phyloP scores from a whole-genome alignment of 2,113 vertebrate genomes.

The Vimba vimba region DNA sequence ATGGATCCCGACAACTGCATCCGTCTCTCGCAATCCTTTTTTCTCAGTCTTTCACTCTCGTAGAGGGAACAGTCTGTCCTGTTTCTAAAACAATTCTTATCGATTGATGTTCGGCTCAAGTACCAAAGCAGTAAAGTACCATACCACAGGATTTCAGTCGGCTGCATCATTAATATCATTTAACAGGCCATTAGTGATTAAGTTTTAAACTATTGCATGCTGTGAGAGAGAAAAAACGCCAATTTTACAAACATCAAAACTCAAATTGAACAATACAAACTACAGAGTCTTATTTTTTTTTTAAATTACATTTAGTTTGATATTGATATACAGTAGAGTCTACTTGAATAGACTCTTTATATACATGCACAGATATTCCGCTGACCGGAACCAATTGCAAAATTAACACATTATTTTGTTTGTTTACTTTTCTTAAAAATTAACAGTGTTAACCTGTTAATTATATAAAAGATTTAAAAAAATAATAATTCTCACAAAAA shows the following conservation, averaged over 20 bases:
- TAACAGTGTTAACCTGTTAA: too few relatives aligned
- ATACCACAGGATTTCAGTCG: not conserved
- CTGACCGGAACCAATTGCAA: too few relatives aligned
- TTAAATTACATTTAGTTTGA: not conserved
- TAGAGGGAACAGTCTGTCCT: conserved; percentile 67
- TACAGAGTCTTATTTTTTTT: not conserved
- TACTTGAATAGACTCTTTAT: not conserved
- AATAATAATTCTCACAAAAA: too few relatives aligned
- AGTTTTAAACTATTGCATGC: not conserved
- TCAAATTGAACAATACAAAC: not conserved
- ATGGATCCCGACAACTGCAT: conserved; percentile 23
- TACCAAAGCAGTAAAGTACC: not conserved
- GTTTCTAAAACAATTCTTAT: conserved; percentile 3
- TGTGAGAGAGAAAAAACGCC: not conserved
- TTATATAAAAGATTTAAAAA: not conserved
- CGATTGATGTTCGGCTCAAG: not conserved
- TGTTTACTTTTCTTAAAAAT: too few relatives aligned
- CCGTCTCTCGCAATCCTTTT: not conserved
- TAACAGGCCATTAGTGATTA: not conserved
- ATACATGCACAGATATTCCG: too few relatives aligned
- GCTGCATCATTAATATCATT: not conserved
- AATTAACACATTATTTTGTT: too few relatives aligned
- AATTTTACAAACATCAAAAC: too few relatives aligned
- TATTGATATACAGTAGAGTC: not conserved
- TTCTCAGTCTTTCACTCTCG: not conserved